Evolutionary conservation across 2,888 invertebrate species (phyloP).

Genomic region (Drosophila ezoana): DNA sequence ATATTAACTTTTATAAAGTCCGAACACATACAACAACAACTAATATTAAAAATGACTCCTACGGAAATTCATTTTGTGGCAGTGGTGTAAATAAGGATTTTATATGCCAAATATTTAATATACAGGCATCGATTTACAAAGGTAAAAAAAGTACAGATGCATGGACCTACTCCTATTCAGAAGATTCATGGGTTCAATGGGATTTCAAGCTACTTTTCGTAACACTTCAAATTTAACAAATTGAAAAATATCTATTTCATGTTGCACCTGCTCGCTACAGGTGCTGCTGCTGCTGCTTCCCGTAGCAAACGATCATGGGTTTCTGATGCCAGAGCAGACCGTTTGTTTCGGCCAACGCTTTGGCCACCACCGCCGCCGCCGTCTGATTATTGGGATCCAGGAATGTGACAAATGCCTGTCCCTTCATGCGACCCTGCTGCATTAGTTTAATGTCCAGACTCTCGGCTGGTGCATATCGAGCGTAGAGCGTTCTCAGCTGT

Average conservation of each 20-base stretch:
- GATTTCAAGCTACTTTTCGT: background rate
- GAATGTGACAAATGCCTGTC: constrained; percentile 95
- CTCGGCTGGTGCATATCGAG: constrained; percentile 86
- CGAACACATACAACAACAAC: no score
- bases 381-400: constrained; percentile 4
- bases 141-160: no score
- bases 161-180: background rate
- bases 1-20: no score
- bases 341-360: constrained; percentile 93
- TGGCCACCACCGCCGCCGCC: constrained; percentile 87
- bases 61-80: no score
- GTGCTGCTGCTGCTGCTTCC: constrained; percentile 84
- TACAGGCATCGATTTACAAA: no score
- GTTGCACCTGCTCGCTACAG: constrained; percentile 3
- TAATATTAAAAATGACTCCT: no score
- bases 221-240: background rate
- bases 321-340: constrained; percentile 94
- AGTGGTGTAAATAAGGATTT: no score
- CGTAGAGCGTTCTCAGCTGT: constrained; percentile 91
- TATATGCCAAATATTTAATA: no score
- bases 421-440: constrained; percentile 98
- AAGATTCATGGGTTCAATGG: background rate
- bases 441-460: constrained; percentile 91
- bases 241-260: background rate
- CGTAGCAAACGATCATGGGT: constrained; percentile 96